Percentiles rank a stretch among this genome's conserved stretches.
Evolutionary conservation across 2,113 vertebrate species (phyloP).

Genomic region (Alexandromys fortis): DNA sequence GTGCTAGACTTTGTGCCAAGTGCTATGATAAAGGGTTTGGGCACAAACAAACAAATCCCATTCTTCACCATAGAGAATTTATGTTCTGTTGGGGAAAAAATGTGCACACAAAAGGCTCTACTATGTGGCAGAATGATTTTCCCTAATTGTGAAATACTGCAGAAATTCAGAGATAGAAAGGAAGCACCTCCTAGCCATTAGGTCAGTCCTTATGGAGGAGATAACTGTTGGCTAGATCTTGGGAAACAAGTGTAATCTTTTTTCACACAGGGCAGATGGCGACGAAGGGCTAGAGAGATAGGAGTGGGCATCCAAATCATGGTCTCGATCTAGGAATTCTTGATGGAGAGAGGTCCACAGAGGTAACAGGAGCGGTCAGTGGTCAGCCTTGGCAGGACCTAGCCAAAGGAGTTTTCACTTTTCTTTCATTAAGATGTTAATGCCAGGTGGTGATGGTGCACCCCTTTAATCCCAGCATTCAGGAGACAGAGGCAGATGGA

Average conservation of each 20-base stretch:
- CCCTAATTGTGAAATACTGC: background rate
- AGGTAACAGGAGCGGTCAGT: background rate
- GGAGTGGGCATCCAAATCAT: background rate
- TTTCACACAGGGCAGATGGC: background rate
- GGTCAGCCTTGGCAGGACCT: background rate
- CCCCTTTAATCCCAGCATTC: background rate
- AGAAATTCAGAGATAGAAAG: background rate
- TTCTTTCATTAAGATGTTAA: background rate
- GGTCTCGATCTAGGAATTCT: background rate
- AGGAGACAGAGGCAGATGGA: background rate
- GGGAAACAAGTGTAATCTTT: background rate
- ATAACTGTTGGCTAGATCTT: background rate
- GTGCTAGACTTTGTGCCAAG: background rate
- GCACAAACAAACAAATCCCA: background rate
- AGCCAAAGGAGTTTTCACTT: background rate
- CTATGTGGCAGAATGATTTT: background rate
- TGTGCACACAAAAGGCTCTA: background rate
- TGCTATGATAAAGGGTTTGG: background rate
- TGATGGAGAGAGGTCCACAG: background rate
- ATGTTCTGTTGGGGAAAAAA: background rate
- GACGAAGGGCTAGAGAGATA: background rate
- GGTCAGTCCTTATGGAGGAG: background rate
- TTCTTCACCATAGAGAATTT: background rate
- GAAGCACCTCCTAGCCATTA: background rate
- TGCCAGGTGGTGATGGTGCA: background rate